These are phyloP conservation scores for Agrochola lota DNA, from an alignment of 2,888 invertebrate genomes.

Conservation along the genomic window DNA sequence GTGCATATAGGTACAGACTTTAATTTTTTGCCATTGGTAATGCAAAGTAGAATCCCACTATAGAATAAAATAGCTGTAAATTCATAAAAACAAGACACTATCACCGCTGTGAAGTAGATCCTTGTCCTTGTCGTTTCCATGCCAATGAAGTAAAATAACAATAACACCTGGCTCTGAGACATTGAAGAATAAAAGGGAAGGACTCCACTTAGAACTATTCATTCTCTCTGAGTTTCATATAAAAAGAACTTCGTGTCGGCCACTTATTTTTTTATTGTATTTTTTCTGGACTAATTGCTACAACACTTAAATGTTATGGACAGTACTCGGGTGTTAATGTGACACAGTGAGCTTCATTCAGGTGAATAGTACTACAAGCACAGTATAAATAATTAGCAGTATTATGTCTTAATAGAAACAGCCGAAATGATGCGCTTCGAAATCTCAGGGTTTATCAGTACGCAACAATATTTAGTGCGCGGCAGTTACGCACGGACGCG, in stretches of 20 bases:
- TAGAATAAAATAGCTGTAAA: background rate
- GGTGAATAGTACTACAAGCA: background rate
- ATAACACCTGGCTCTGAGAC: background rate
- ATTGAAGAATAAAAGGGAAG: conserved; percentile 2
- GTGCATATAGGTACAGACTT: too few relatives aligned
- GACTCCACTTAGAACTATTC: background rate
- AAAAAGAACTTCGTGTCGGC: background rate
- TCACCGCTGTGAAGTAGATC: background rate
- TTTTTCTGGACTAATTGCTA: background rate
- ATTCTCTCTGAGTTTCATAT: background rate
- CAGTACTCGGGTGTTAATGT: background rate
- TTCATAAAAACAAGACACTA: too few relatives aligned
- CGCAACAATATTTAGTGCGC: too few relatives aligned
- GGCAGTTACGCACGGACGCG: too few relatives aligned
- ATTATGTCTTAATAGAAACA: too few relatives aligned
- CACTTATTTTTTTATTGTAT: background rate
- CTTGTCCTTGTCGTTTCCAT: background rate
- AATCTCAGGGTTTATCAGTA: too few relatives aligned
- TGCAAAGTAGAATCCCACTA: background rate
- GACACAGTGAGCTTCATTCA: background rate
- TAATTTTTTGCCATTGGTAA: too few relatives aligned
- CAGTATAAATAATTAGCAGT: too few relatives aligned
- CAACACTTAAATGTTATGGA: background rate
- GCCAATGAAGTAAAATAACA: conserved; percentile 1
- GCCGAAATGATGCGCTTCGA: too few relatives aligned